Evolutionary conservation across 2,113 vertebrate species (phyloP), one percentile per base, ranked within the genome.

Genomic region (Chamaea fasciata): DNA sequence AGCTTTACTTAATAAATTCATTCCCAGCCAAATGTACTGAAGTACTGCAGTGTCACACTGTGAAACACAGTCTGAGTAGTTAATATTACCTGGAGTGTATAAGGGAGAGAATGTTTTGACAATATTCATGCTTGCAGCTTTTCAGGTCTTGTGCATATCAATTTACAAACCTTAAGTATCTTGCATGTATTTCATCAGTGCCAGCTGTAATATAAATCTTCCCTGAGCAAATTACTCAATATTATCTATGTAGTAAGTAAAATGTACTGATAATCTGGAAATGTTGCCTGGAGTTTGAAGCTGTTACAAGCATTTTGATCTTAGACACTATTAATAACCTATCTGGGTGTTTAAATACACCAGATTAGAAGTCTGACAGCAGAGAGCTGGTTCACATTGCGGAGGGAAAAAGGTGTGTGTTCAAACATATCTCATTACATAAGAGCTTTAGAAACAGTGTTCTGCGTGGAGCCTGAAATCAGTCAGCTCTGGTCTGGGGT

Each of bases 311-410:
- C 49, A 42, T 87, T 95, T 44, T 77, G 89, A 93, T 93, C 60
- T 50, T n/a, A 92, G 77, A 89, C 53, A n/a, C 69, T 90, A 55
- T 62, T 82, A 94, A 89, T 93, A 95, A 92, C 71, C 76, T 80
- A 81, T 90, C 78, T 82, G 50, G 39, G 28, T 93, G 57, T 93
- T 91, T 87, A 87, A 94, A 49, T 94, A 65, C 69, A 87, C 86
- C 90, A 90, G 56, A 90, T 94, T 63, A 92, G 85, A 68, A 93
- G 22, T 62, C 60, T 96, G 93, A 92, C 83, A 95, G 92, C 53
- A 90, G 83, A 90, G 62, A 46, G 15, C 50, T 96, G 74, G 63
- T 92, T 92, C 65, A 56, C 56, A 55, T 15, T 68, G 46, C 53
- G 89, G 69, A 60, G 89, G 55, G 59, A 42, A 68, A 87, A 91